These are phyloP conservation scores for Polietes domitor DNA, from an alignment of 2,888 invertebrate genomes.

Conservation along the genomic window DNA sequence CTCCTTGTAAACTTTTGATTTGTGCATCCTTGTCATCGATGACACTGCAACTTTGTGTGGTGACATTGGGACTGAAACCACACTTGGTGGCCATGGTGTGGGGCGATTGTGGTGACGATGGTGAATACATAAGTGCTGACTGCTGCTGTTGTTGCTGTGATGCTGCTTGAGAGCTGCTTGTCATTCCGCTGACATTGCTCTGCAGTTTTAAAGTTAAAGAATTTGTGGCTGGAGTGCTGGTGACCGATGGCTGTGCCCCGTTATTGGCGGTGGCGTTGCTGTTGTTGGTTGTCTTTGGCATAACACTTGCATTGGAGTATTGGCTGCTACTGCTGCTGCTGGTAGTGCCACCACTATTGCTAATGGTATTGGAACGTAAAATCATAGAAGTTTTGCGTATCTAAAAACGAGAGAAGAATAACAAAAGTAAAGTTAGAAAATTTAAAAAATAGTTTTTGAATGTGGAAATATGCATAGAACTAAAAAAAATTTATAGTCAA, in stretches of 20 bases:
- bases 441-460: not conserved
- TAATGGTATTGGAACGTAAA: conserved; percentile 66
- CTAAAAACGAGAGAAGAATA: conserved; percentile 53
- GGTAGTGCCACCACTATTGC: conserved; percentile 9
- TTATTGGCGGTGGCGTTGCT: conserved; percentile 30
- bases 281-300: conserved; percentile 48
- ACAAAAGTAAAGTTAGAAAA: not conserved
- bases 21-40: conserved; percentile 75
- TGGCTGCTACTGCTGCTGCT: conserved; percentile 44
- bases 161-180: conserved; percentile 25
- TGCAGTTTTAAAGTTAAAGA: conserved; percentile 46
- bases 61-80: conserved; percentile 69
- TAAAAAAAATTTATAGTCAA: too few species aligned
- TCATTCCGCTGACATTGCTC: conserved; percentile 43
- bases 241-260: conserved; percentile 40
- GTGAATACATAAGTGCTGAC: conserved; percentile 57
- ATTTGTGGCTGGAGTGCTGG: conserved; percentile 23
- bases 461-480: too few species aligned
- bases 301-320: conserved; percentile 37
- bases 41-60: conserved; percentile 63
- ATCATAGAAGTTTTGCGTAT: conserved; percentile 72
- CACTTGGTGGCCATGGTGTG: conserved; percentile 69
- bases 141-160: conserved; percentile 37
- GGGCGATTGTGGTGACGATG: conserved; percentile 66
- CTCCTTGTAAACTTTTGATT: conserved; percentile 82